These are phyloP conservation scores for Geotrypetes seraphini DNA, from an alignment of 2,797 vertebrate species.

Conservation along the genomic window DNA sequence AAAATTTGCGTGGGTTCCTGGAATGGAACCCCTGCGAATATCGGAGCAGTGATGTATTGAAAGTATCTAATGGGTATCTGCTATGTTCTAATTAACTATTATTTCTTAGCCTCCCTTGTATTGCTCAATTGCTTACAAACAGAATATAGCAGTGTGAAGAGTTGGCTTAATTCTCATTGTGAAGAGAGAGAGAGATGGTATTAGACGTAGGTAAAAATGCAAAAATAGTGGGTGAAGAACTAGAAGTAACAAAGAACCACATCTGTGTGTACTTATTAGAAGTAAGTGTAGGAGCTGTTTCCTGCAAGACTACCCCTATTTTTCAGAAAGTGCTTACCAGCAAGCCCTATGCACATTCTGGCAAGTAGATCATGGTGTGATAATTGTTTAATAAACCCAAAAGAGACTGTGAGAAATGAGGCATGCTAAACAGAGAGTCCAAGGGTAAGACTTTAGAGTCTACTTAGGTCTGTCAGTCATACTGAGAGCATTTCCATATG, in stretches of 20 bases:
- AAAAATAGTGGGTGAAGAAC: background rate
- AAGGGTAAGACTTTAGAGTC: background rate
- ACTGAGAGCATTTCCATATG: slow-evolving; percentile 19
- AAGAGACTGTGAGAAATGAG: slow-evolving; percentile 18
- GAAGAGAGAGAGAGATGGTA: too few relatives aligned
- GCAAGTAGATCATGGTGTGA: background rate
- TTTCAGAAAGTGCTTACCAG: slow-evolving; percentile 1
- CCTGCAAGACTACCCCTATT: background rate
- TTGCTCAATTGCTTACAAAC: too few relatives aligned
- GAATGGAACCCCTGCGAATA: too few relatives aligned
- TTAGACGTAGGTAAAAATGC: too few relatives aligned
- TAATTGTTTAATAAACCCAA: slow-evolving; percentile 19
- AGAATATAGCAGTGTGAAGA: too few relatives aligned
- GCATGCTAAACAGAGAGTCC: background rate
- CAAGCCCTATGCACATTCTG: background rate
- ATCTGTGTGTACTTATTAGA: background rate
- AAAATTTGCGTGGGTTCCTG: too few relatives aligned
- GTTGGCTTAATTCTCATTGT: too few relatives aligned
- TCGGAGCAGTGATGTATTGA: too few relatives aligned
- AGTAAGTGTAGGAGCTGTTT: background rate
- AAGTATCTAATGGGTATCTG: too few relatives aligned
- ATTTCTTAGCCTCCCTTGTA: too few relatives aligned
- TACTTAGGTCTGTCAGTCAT: slow-evolving; percentile 3
- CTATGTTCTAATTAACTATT: too few relatives aligned
- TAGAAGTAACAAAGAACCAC: background rate